Conservation (phyloP, 1,140 invertebrate genomes). For the Forficula auricularia region DNA sequence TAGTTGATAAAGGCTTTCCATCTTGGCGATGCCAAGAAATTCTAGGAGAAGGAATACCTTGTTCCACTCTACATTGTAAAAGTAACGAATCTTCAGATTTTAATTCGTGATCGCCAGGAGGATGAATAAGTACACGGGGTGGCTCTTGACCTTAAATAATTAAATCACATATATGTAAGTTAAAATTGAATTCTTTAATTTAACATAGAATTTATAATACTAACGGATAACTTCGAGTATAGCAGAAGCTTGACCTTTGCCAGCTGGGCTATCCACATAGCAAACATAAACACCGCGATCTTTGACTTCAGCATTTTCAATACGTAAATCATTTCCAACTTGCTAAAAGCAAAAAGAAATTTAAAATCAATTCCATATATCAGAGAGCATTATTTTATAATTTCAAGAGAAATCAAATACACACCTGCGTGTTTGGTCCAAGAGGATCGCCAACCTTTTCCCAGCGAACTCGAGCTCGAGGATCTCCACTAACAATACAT, state of each 20-base stretch:
- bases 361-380: neutral
- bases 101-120: conserved; percentile 40
- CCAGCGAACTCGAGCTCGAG: conserved; percentile 59
- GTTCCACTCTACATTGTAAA: conserved; percentile 57
- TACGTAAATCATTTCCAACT: conserved; percentile 47
- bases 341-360: conserved; percentile 15
- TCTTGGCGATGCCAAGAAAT: conserved; percentile 60
- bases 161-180: conserved; percentile 13
- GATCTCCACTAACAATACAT: conserved; percentile 50
- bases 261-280: conserved; percentile 28
- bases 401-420: neutral
- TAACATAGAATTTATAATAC: conserved; percentile 17
- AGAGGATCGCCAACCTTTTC: conserved; percentile 45
- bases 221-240: conserved; percentile 74
- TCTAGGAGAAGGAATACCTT: conserved; percentile 57
- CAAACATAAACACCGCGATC: conserved; percentile 43
- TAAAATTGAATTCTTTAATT: conserved; percentile 2
- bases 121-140: conserved; percentile 61
- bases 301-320: conserved; percentile 45
- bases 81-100: conserved; percentile 45
- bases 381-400: too few relatives aligned
- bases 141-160: conserved; percentile 50
- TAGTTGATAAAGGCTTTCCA: conserved; percentile 40
- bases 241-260: conserved; percentile 42
- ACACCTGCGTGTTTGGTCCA: conserved; percentile 38